These are phyloP conservation scores for Drosophila grimshawi DNA, from an alignment of 1,140 invertebrate genomes.

Conservation along the genomic window DNA sequence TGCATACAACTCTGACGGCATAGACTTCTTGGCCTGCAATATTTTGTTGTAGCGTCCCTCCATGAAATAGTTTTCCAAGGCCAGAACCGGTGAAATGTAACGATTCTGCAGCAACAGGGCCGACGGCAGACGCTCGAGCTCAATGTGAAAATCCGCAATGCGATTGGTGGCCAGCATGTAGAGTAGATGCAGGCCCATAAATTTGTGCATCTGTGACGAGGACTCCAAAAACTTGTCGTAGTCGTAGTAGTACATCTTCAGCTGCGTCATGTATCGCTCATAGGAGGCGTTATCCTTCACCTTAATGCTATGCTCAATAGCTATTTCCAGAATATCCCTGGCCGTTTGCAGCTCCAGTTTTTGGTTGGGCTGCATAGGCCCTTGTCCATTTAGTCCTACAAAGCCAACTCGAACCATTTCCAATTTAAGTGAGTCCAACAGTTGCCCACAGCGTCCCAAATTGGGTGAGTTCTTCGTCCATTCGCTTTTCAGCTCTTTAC, in stretches of 20 bases:
- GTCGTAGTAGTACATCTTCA: conserved; percentile 99
- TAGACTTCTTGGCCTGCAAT: conserved; percentile 89
- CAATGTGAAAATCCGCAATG: conserved; percentile 99
- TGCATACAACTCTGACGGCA: conserved; percentile 97
- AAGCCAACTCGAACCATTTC: conserved; percentile 52
- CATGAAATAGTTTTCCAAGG: conserved; percentile 99
- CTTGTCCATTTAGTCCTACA: conserved; percentile 4
- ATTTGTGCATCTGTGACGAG: conserved; percentile 97
- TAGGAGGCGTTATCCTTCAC: conserved; percentile 97
- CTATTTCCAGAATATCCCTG: conserved; percentile 97
- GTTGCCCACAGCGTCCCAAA: conserved; percentile 34
- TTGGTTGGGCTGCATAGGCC: not conserved
- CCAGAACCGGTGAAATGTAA: conserved; percentile 97
- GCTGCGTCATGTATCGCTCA: conserved; percentile 97
- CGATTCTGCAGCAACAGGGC: conserved; percentile 96
- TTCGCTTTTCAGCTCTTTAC: conserved; percentile 57
- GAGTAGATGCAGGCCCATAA: conserved; percentile 97
- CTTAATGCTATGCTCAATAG: conserved; percentile 97
- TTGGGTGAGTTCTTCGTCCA: conserved; percentile 60
- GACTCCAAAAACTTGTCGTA: conserved; percentile 94
- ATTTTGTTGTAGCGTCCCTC: conserved; percentile 99
- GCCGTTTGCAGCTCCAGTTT: conserved; percentile 75
- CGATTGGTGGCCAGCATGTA: conserved; percentile 98
- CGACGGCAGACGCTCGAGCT: conserved; percentile 95
- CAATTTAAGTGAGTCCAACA: conserved; percentile 57